Conservation (phyloP, 2,888 invertebrate species). For the Cephus pygmeus region DNA sequence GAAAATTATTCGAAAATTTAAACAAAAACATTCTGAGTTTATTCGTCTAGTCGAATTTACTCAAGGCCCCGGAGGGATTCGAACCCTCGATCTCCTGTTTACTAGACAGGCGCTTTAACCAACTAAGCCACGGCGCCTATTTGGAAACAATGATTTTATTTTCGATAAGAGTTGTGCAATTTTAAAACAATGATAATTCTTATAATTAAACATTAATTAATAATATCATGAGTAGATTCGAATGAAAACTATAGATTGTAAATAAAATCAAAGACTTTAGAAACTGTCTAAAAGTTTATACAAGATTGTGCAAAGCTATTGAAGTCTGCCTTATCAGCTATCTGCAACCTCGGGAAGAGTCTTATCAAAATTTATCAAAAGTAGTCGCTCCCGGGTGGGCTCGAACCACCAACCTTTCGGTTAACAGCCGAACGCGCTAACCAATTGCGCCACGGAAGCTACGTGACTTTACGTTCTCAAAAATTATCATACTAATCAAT, state of each 20-base stretch:
- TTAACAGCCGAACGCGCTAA: constrained; percentile 99
- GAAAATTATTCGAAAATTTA: background rate
- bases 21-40: background rate
- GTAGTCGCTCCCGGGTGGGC: constrained; percentile 90
- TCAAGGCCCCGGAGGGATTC: constrained; percentile 73
- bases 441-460: constrained; percentile 93
- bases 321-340: background rate
- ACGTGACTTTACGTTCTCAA: background rate
- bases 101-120: constrained; percentile 81
- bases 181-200: background rate
- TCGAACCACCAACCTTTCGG: constrained; percentile 99
- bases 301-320: background rate
- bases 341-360: background rate
- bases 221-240: background rate
- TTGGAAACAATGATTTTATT: background rate
- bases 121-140: constrained; percentile 81
- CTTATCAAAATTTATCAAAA: background rate
- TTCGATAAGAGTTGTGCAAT: background rate
- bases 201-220: background rate
- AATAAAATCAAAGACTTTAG: background rate
- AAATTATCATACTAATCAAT: background rate
- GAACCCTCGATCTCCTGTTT: constrained; percentile 78
- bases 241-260: background rate
- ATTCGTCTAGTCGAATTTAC: background rate
- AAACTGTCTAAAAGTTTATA: background rate